phyloP scores from a whole-genome alignment of 2,113 vertebrate species.

The Melanotaenia duboulayi region DNA sequence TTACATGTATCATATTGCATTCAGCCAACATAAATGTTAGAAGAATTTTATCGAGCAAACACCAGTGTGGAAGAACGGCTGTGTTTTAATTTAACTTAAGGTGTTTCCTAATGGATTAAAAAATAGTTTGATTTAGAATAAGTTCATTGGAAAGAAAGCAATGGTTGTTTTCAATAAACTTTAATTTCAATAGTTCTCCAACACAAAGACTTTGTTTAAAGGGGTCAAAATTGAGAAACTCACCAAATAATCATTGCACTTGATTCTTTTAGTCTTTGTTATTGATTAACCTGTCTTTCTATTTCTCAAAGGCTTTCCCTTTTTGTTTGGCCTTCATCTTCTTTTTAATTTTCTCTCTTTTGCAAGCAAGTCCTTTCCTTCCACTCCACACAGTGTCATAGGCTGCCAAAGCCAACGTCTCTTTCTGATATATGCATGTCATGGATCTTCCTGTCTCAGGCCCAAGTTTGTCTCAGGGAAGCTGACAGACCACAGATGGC shows the following conservation, averaged over 20 bases:
- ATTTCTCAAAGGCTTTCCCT: neutral
- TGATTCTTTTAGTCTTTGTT: neutral
- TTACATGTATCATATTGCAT: too few species aligned
- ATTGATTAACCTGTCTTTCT: neutral
- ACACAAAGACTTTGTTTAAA: too few species aligned
- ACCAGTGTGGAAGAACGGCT: too few species aligned
- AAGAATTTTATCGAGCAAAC: too few species aligned
- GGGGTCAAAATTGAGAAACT: neutral
- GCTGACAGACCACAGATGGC: slow-evolving; percentile 76
- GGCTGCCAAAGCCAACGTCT: slow-evolving; percentile 25
- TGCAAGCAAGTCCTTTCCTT: slow-evolving; percentile 11
- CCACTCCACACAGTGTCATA: slow-evolving; percentile 18
- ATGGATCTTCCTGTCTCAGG: slow-evolving; percentile 55
- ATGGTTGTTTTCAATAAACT: too few species aligned
- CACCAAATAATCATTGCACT: neutral
- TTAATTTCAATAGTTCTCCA: too few species aligned
- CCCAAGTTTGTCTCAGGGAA: slow-evolving; percentile 71
- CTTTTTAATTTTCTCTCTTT: neutral
- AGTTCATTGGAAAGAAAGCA: too few species aligned
- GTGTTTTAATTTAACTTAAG: too few species aligned
- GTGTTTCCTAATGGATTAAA: too few species aligned
- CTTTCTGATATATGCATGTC: slow-evolving; percentile 45
- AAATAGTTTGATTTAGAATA: too few species aligned
- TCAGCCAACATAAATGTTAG: too few species aligned
- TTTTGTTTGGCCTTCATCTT: neutral